phyloP scores from a whole-genome alignment of 1,140 invertebrate genomes.

The Drosophila jambulina region DNA sequence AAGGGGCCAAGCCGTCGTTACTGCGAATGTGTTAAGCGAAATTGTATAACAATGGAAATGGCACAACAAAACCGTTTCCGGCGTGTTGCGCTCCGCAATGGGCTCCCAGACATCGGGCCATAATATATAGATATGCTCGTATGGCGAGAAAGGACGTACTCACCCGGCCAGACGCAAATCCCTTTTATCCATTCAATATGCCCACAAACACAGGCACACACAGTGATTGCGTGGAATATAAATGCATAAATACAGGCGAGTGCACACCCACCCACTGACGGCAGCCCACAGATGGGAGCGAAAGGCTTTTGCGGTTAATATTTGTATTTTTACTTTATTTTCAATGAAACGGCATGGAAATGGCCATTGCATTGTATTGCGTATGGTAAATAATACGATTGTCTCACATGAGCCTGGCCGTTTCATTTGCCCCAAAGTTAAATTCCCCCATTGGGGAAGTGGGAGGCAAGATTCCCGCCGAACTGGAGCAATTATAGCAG shows the following conservation, averaged over 20 bases:
- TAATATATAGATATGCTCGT: constrained; percentile 10
- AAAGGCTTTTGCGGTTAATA: constrained; percentile 74
- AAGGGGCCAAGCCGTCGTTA: constrained; percentile 25
- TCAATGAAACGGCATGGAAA: constrained; percentile 74
- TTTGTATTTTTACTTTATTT: constrained; percentile 73
- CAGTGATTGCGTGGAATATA: constrained; percentile 46
- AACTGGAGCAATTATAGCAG: constrained; percentile 47
- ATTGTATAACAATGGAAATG: constrained; percentile 63
- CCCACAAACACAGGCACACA: constrained; percentile 46
- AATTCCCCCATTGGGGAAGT: constrained; percentile 30
- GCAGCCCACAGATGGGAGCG: constrained; percentile 42
- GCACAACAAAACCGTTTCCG: constrained; percentile 65
- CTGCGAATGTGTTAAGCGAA: constrained; percentile 55
- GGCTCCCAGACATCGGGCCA: constrained; percentile 24
- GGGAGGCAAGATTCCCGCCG: constrained; percentile 8
- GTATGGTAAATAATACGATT: constrained; percentile 67
- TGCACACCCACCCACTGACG: constrained; percentile 35
- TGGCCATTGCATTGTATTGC: constrained; percentile 66
- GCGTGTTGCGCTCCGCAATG: constrained; percentile 49
- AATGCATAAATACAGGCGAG: constrained; percentile 65
- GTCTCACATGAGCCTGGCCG: constrained; percentile 49
- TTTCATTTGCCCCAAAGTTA: constrained; percentile 57
- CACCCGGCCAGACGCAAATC: constrained; percentile 62
- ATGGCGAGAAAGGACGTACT: constrained; percentile 1
- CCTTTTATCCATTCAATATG: constrained; percentile 78